Base-by-base conservation (phyloP, 2,888 invertebrate genomes). In the Villa cingulata region DNA sequence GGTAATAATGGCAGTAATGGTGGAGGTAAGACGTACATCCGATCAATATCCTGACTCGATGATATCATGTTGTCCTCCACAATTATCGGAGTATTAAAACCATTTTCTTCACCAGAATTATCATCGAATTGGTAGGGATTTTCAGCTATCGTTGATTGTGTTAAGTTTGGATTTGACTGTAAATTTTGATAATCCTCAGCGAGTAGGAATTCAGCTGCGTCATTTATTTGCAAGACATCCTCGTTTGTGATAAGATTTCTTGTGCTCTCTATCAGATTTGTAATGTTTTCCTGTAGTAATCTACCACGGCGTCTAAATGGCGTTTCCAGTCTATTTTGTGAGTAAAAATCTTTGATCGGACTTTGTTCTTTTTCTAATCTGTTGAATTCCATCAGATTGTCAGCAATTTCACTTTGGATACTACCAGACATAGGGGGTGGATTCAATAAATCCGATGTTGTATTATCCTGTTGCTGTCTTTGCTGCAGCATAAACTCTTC, bases 151-250 rank as follows among this genome's bases (percentile, higher is more conserved):
- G 17, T 12, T 32, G 36, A n/a, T 18, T 23, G 3, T 29, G n/a
- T 23, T 6, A 10, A 23, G 14, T 3, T 34, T 20, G 12, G 4
- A 37, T 37, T 37, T 15, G 37, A 17, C 9, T 49, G 29, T 12
- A 52, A 42, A 48, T 39, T 49, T 50, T 18, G 44, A 42, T 58
- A 60, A 10, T 56, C 57, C 16, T 59, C 64, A 0, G 63, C 60
- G 2, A 62, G 56, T 37, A 57, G 3, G 9, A 14, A 56, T 37
- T 64, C 64, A 7, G 67, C 63, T 1, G 73, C 72, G n/a, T 64
- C 64, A 57, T 82, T 82, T 1, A 82, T 81, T 57, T 73, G 74
- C 12, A 80, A 56, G 10, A 82, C 71, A 61, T 81, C 81, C 57
- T 78, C 75, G 51, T 77, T 77, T 0, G 76, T 71, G 50, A 82